Evolutionary conservation across 2,888 invertebrate genomes (phyloP).

Genomic region (Xiphydria camelus): DNA sequence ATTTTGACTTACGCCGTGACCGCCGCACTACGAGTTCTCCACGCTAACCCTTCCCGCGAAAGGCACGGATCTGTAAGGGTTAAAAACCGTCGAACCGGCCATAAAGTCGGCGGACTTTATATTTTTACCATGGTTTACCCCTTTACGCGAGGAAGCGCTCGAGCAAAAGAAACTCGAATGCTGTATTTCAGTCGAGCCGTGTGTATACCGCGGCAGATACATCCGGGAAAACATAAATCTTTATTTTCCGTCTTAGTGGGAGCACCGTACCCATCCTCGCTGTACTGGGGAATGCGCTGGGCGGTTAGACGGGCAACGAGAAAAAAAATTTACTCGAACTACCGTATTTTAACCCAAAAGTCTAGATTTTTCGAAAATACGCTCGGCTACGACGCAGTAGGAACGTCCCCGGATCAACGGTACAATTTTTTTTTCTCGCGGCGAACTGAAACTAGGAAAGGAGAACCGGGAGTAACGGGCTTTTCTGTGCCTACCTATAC

Average conservation of each 20-base stretch:
- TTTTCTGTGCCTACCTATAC: too few species aligned
- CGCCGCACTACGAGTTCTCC: too few species aligned
- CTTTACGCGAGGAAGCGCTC: constrained; percentile 26
- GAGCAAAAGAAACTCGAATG: constrained; percentile 27
- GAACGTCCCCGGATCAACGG: too few species aligned
- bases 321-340: constrained; percentile 40
- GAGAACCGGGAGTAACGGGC: too few species aligned
- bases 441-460: too few species aligned
- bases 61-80: constrained; percentile 32
- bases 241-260: constrained; percentile 26
- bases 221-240: constrained; percentile 37
- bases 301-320: neutral
- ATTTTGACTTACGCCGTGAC: constrained; percentile 42
- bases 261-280: too few species aligned
- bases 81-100: constrained; percentile 36
- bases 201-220: constrained; percentile 4
- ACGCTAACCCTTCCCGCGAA: constrained; percentile 43
- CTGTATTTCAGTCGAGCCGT: constrained; percentile 23
- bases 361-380: constrained; percentile 30
- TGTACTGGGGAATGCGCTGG: too few species aligned
- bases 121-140: constrained; percentile 41
- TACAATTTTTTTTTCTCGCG: too few species aligned
- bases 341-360: constrained; percentile 46
- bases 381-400: neutral
- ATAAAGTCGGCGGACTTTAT: constrained; percentile 47